Base-by-base conservation (phyloP, 2,113 vertebrate species). In the Malaclemys terrapin region DNA sequence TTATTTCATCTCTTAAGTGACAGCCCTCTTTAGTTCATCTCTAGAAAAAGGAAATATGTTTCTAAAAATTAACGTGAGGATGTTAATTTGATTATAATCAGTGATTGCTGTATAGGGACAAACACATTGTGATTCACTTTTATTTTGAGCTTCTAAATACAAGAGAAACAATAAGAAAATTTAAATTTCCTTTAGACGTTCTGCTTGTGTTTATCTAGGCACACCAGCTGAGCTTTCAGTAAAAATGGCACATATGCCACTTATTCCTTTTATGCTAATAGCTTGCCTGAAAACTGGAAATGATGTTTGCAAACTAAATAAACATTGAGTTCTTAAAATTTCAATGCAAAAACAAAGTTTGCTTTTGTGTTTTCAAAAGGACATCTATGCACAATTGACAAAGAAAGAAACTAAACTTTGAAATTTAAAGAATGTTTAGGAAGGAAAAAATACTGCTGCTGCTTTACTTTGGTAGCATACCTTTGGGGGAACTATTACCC, bases 371-470 rank as follows among this genome's bases (percentile, higher is more conserved):
- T 87, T 76, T 84, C 35, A 84, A 29, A 80, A 75, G 16, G 2
- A 1, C 50, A 31, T 42, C 0, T 0, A 1, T n/a, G 6, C 42
- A 5, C 54, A 2, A 56, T 0, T 59, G 79, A 69, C 0, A 16
- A 10, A 81, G 42, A 29, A 10, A 0, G 1, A 17, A 54, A 53
- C 80, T 72, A 13, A 31, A 62, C 3, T 72, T 22, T 75, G 24
- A 91, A 93, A 90, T 65, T n/a, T 10, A 5, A 84, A 89, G 10
- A 94, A 88, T 11, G 0, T 91, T 85, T 85, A 20, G 19, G 6
- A 3, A 1, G 4, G 6, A 1, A 59, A 2, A 2, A 8, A 89
- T 47, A 27, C 13, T 25, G 12, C 45, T 78, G 42, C 25, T 27
- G 11, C 42, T 78, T 47, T 78, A 47, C 13, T 78, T 45, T 78